These are phyloP conservation scores for Parazoanthus swiftii DNA, from an alignment of 92 coral and sea anemone genomes.

Conservation along the genomic window DNA sequence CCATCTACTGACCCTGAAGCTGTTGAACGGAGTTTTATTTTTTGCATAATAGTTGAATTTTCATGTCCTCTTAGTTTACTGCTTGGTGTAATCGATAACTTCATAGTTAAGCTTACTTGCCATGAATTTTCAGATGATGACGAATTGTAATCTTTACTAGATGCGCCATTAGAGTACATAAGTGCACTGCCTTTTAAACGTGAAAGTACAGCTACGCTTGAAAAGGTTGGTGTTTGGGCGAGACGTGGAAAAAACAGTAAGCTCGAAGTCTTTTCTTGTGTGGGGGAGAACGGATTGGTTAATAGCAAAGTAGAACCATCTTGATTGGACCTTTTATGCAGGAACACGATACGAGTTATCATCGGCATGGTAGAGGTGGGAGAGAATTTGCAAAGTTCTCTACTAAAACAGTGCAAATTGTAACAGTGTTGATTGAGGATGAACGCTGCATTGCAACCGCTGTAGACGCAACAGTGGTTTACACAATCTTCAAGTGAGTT, in stretches of 20 bases:
- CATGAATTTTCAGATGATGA: neutral
- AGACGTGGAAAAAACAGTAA: slow-evolving; percentile 17
- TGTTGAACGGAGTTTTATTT: neutral
- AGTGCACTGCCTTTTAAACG: neutral
- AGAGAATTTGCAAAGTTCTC: slow-evolving; percentile 62
- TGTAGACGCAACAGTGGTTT: slow-evolving; percentile 74
- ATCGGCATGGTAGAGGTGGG: slow-evolving; percentile 59
- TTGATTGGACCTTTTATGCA: slow-evolving; percentile 42
- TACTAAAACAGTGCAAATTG: slow-evolving; percentile 78
- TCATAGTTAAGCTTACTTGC: neutral
- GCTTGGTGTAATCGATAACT: neutral
- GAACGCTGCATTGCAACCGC: slow-evolving; percentile 79
- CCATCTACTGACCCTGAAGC: neutral
- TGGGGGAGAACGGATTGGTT: neutral
- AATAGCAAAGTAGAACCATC: neutral
- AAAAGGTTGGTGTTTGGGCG: slow-evolving; percentile 6
- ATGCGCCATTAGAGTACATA: too few species aligned
- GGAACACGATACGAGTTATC: slow-evolving; percentile 61
- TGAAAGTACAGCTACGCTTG: neutral
- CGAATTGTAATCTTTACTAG: neutral
- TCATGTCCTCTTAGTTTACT: neutral
- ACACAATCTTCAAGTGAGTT: slow-evolving; percentile 61
- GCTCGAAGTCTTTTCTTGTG: neutral
- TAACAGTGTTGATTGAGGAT: slow-evolving; percentile 70
- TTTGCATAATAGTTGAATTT: neutral